Base-by-base conservation (phyloP, 1,140 invertebrate genomes). In the Pseudomyrmex sp. region DNA sequence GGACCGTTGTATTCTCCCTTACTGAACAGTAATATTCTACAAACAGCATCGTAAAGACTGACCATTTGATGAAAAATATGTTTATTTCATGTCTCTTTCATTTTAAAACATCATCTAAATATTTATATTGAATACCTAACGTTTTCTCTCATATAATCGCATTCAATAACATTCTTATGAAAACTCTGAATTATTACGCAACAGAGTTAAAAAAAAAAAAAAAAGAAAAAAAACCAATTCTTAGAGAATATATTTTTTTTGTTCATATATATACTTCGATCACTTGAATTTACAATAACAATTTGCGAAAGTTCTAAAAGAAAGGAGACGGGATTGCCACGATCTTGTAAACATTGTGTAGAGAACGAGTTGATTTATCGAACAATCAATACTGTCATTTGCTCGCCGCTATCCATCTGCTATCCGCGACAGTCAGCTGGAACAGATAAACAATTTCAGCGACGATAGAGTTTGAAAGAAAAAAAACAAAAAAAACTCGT, bases 341-440 rank as follows among this genome's bases (percentile, higher is more conserved):
- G n/a, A n/a, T 15, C 35, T 8, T 12, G 46, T 18, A 44, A 54
- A 44, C 35, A 76, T 77, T 61, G n/a, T n/a, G 13, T 23, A 44
- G 13, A 12, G 12, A 15, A 3, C 54, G 12, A 20, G 7, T 66
- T 54, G 46, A 76, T 50, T 76, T 13, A 44, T 54, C 18, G 7
- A 8, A n/a, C 26, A 48, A 77, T 66, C 48, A 44, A 68, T 77
- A 68, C 66, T 77, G 13, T 68, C 50, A 13, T 56, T 77, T 52
- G 54, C 26, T 12, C 26, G 48, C 18, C 5, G 46, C 12, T 66
- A 20, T 77, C 12, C 13, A 54, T 20, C n/a, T 68, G 48, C 62
- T 20, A 12, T 20, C 62, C 20, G 12, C 18, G 12, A 26, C 62
- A 44, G 46, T 35, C 12, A 44, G 13, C 15, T 68, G 48, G 1